Evolutionary conservation across 2,113 vertebrate genomes (phyloP), one percentile per base, ranked within the genome.

Genomic region (Coracopsis vasa): DNA sequence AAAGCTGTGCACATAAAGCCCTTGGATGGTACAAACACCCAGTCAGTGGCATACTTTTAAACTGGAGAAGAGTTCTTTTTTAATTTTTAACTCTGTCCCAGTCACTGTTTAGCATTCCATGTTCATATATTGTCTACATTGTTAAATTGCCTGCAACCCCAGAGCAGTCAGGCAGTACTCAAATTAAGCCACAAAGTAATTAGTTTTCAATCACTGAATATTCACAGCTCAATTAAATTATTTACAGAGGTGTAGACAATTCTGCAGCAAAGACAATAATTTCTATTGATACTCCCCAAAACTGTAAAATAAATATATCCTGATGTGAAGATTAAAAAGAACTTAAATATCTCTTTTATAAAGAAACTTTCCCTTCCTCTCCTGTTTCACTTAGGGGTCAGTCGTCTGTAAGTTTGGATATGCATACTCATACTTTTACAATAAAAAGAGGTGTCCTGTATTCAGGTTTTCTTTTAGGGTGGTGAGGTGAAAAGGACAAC

Each of bases 201-300:
- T 97, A 97, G 97, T 96, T 98, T 98, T 97, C 98, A 98, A 97
- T 97, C 97, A 97, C 95, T 98, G 97, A 98, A 97, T 97, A 98
- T 97, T 97, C 98, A 97, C 97, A 98, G 96, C 97, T 98, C 98
- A 97, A 97, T 98, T 98, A 98, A 97, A 96, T 98, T 97, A 97
- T 98, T 98, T 98, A 98, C 97, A 97, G 96, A 97, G 91, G 97
- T 97, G 95, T 94, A 97, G 82, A 92, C 88, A 90, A 92, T 70
- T 91, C 88, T 82, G 74, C 61, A 93, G 74, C 47, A 94, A 95
- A 95, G 73, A 72, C 15, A 94, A 94, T 84, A 24, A 95, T 98
- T 98, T 97, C 95, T 97, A 95, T 92, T 97, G 88, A 91, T 60
- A 71, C 41, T 90, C 73, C 88, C 77, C 51, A 88, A 96, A 97